Evolutionary conservation across 2,797 vertebrate species (phyloP), one percentile per base, ranked within the genome.

Genomic region (Kryptopterus vitreolus): DNA sequence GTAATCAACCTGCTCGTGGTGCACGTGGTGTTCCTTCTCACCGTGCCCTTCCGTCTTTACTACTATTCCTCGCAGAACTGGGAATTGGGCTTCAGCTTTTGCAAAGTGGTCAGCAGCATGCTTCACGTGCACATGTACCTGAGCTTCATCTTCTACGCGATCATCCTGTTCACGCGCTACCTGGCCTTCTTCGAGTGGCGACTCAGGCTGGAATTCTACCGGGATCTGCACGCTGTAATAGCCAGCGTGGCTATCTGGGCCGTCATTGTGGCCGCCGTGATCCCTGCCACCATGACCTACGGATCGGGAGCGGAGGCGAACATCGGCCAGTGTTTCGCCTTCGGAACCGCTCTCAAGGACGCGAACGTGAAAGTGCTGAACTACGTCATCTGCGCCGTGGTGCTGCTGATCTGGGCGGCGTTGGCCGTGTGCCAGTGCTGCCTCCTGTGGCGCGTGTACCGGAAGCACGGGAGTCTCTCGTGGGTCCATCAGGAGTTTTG

Each of bases 71-170:
- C 72, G 50, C 1, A 0, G 1, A 1, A 76, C 46, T 94, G 94
- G 93, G 53, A 52, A 15, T 87, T 93, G 0, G 87, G 89, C 3
- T 4, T 0, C 1, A 63, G 78, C 0, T 20, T 90, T 6, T 95
- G 94, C 85, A 85, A 79, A 77, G 22, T 93, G 31, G 26, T 82
- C 0, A 92, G 93, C 0, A 35, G 82, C 65, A 79, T 90, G 84
- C 86, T 93, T 72, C 92, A 94, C 11, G 74, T 82, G 20, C 92
- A 94, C 78, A 92, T 94, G 90, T 92, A 94, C 29, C 48, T 86
- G 52, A 90, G 88, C 46, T 94, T 95, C 1, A 1, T 77, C 1
- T 92, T 94, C 58, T 94, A 93, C 0, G 2, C 85, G 59, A 82
- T 87, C 63, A 92, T 94, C 78, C 70, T 93, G 29, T 0, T 76